Conservation (phyloP, 2,797 vertebrate species). For the Micromesistius poutassou region DNA sequence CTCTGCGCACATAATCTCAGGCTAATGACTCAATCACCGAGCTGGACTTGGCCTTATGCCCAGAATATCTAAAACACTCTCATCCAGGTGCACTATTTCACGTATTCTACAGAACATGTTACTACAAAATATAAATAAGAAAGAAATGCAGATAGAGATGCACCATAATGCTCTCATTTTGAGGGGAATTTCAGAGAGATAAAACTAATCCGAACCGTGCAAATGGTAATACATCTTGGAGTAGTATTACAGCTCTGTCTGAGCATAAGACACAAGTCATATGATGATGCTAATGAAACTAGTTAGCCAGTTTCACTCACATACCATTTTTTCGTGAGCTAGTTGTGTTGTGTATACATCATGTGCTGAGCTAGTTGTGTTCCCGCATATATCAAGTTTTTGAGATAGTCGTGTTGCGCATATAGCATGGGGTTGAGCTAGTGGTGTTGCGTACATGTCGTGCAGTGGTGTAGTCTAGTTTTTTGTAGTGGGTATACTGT, state of each 20-base stretch:
- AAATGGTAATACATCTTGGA: neutral
- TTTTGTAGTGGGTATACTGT: too few species aligned
- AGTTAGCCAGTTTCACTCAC: neutral
- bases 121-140: neutral
- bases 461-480: too few species aligned
- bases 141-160: neutral
- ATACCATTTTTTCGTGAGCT: neutral
- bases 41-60: slow-evolving; percentile 18
- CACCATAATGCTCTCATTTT: neutral
- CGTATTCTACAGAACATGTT: neutral
- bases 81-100: slow-evolving; percentile 1
- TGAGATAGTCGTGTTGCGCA: too few species aligned
- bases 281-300: too few species aligned
- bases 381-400: too few species aligned
- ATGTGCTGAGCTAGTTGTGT: too few species aligned
- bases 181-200: too few species aligned
- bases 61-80: slow-evolving; percentile 7
- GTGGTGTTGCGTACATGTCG: too few species aligned
- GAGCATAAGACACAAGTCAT: too few species aligned
- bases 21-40: slow-evolving; percentile 17
- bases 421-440: too few species aligned
- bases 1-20: slow-evolving; percentile 6
- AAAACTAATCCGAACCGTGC: neutral
- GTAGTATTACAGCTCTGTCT: neutral
- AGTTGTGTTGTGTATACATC: neutral